A percentile compares a stretch with the other conserved stretches of the same genome.
These are phyloP conservation scores for Scatophagus argus DNA, from an alignment of 2,113 vertebrate species.

Conservation along the genomic window DNA sequence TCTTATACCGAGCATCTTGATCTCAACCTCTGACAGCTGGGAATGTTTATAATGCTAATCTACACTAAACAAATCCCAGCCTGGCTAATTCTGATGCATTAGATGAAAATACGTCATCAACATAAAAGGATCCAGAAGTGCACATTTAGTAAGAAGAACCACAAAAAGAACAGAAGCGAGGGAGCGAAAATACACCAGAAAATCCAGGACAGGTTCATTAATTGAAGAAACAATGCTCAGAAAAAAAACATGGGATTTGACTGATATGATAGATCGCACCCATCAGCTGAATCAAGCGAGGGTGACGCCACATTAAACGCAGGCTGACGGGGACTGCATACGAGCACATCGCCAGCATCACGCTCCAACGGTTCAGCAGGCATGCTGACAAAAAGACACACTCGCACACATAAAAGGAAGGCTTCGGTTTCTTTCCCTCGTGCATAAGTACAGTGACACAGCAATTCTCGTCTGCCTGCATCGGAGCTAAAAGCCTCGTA, in stretches of 20 bases:
- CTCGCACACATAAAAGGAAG: background rate
- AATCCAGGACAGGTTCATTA: background rate
- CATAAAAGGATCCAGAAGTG: too few species aligned
- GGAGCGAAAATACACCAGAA: background rate
- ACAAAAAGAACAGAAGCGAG: too few species aligned
- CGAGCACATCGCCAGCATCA: conserved; percentile 14
- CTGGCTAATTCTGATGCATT: background rate
- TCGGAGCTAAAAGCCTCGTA: background rate
- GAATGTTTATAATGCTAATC: too few species aligned
- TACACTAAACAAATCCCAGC: background rate
- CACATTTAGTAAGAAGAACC: background rate
- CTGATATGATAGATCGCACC: background rate
- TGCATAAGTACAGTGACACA: background rate
- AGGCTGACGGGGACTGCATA: conserved; percentile 3
- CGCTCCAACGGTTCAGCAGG: background rate
- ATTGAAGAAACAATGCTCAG: background rate
- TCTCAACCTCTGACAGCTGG: too few species aligned
- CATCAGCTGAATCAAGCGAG: background rate
- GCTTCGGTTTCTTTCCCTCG: conserved; percentile 15
- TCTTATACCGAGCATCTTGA: too few species aligned
- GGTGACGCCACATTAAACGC: conserved; percentile 49
- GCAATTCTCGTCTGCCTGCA: conserved; percentile 19
- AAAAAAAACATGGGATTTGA: background rate
- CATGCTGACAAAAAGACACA: conserved; percentile 9
- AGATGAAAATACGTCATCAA: background rate